Base-by-base conservation (phyloP, 2,888 invertebrate genomes). In the Acrobasis suavella region DNA sequence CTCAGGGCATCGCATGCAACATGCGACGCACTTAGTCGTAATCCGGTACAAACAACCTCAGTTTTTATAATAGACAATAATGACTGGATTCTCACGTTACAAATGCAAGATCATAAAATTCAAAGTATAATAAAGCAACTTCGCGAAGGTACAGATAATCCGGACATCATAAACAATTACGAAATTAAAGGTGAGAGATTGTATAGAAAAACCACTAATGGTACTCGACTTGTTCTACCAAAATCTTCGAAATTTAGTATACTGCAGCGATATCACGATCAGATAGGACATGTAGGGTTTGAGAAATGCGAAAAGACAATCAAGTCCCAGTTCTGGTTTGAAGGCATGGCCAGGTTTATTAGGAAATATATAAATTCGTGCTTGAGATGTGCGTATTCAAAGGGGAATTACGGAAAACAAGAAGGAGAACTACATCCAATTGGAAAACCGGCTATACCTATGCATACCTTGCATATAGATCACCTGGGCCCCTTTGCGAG, bases 341-440 rank as follows among this genome's bases (percentile, higher is more conserved):
- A 58, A 1, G 7, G 10, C 3, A 85, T 88, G 83, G 73, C 75
- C 39, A 60, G 72, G 0, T 86, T 82, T 62, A 80, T 86, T 0
- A 72, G 77, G 22, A 75, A 81, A 62, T 86, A 89, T 63, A 78
- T 88, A 5, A 70, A 62, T 0, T 54, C 67, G 1, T 72, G 72
- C 59, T 16, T 71, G 7, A 56, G 62, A 16, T 72, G 70, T 52
- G 66, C 67, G 0, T 72, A 60, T 37, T 62, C 50, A 0, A 73
- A 70, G 55, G 66, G 71, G 1, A 55, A 69, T 16, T 67, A 69
- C 63, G 74, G 66, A 8, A 67, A 64, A 52, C 7, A 39, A 6
- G 65, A 71, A 46, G 77, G 73, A 0, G 58, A 69, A n/a, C 42
- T 77, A 22, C 65, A 73, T 37, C 72, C 73, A 1, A 72, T 73